Percentiles rank a stretch among this genome's conserved stretches.
These are phyloP conservation scores for Tichodroma muraria DNA, from an alignment of 2,113 vertebrate species.

Conservation along the genomic window DNA sequence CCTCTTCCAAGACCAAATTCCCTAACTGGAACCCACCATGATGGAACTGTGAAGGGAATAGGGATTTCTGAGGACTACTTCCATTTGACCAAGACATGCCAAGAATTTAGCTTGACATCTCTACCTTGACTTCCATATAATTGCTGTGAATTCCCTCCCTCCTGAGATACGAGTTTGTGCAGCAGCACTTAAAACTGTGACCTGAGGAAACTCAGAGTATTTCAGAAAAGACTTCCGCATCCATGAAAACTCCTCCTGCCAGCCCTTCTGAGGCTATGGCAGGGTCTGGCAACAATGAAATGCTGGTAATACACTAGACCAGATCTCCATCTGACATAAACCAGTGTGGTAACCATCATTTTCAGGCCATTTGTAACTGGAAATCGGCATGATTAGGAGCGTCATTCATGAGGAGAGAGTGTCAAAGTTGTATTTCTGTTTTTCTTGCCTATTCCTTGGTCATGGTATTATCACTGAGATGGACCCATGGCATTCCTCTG, in stretches of 20 bases:
- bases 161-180: background rate
- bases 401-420: background rate
- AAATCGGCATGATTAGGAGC: background rate
- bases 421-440: background rate
- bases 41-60: background rate
- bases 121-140: background rate
- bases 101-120: background rate
- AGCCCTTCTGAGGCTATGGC: background rate
- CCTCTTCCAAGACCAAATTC: background rate
- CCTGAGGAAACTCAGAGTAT: background rate
- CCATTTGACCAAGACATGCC: background rate
- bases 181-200: background rate
- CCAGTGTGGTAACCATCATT: background rate
- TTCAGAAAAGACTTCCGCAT: background rate
- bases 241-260: background rate
- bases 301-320: background rate
- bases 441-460: background rate
- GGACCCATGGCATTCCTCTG: background rate
- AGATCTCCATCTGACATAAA: background rate
- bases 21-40: background rate
- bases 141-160: background rate
- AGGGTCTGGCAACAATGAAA: background rate
- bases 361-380: background rate
- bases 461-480: background rate
- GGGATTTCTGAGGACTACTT: background rate